A percentile compares a stretch with the other conserved stretches of the same genome.
Conservation (phyloP, 2,797 vertebrate genomes). For the Lepilemur ruficaudatus region DNA sequence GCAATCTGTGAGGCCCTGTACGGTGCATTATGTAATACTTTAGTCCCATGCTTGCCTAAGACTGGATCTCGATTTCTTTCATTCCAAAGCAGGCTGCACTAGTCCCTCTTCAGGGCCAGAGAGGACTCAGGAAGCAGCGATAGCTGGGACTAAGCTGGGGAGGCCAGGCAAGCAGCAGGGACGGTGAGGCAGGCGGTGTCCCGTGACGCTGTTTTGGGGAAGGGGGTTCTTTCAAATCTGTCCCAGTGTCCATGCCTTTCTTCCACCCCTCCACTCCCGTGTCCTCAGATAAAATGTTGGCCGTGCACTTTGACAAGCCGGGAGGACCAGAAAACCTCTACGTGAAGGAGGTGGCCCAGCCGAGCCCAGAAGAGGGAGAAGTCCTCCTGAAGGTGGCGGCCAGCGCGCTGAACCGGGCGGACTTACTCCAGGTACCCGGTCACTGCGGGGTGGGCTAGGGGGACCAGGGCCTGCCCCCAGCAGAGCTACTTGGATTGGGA, state of each 20-base stretch:
- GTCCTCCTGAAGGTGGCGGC: conserved; percentile 89
- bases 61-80: background rate
- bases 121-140: background rate
- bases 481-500: background rate
- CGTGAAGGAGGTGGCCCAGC: conserved; percentile 84
- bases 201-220: background rate
- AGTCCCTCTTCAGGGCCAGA: background rate
- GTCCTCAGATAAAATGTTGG: conserved; percentile 82
- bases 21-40: background rate
- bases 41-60: background rate
- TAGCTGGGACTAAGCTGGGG: background rate
- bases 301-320: conserved; percentile 87
- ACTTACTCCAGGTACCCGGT: conserved; percentile 88
- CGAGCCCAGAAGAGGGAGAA: conserved; percentile 86
- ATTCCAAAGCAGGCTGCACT: background rate
- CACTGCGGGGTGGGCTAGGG: background rate
- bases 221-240: background rate
- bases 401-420: conserved; percentile 89
- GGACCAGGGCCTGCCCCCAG: background rate
- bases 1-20: no score
- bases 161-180: background rate
- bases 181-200: background rate
- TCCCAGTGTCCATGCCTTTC: background rate
- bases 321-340: conserved; percentile 89
- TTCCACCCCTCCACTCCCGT: background rate